phyloP scores from a whole-genome alignment of 2,888 invertebrate species.

The Troides oblongomaculatus region DNA sequence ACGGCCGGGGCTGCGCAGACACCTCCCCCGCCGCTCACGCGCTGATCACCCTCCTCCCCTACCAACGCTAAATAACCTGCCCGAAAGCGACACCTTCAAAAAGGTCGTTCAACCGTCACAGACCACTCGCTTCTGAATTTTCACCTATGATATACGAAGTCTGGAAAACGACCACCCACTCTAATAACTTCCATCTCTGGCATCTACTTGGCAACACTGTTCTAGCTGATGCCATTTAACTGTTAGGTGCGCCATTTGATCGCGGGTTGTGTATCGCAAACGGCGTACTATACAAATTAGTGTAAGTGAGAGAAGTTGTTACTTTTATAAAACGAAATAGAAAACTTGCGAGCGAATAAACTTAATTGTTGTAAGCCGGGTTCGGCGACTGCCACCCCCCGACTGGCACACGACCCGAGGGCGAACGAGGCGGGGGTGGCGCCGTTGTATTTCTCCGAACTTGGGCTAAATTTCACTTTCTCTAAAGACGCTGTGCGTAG shows the following conservation, averaged over 20 bases:
- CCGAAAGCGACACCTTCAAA: slow-evolving; percentile 78
- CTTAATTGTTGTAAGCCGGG: slow-evolving; percentile 79
- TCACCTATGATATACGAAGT: slow-evolving; percentile 41
- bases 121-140: slow-evolving; percentile 55
- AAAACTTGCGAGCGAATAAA: slow-evolving; percentile 73
- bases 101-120: slow-evolving; percentile 78
- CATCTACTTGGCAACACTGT: slow-evolving; percentile 6
- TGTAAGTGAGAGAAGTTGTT: slow-evolving; percentile 33
- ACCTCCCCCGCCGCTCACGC: slow-evolving; percentile 40
- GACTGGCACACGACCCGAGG: slow-evolving; percentile 43
- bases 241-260: neutral
- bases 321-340: slow-evolving; percentile 56
- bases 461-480: slow-evolving; percentile 81
- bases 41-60: slow-evolving; percentile 40
- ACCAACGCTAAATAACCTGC: slow-evolving; percentile 71
- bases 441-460: slow-evolving; percentile 76
- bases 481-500: slow-evolving; percentile 77
- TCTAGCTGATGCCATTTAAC: slow-evolving; percentile 7
- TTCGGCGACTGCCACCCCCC: slow-evolving; percentile 63
- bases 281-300: slow-evolving; percentile 28
- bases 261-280: slow-evolving; percentile 2
- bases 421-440: slow-evolving; percentile 50
- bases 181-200: slow-evolving; percentile 29
- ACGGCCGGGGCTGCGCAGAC: slow-evolving; percentile 60
- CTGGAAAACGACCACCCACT: slow-evolving; percentile 10